phyloP scores from a whole-genome alignment of 92 coral and sea anemone genomes.

The Isaurus tuberculatus region DNA sequence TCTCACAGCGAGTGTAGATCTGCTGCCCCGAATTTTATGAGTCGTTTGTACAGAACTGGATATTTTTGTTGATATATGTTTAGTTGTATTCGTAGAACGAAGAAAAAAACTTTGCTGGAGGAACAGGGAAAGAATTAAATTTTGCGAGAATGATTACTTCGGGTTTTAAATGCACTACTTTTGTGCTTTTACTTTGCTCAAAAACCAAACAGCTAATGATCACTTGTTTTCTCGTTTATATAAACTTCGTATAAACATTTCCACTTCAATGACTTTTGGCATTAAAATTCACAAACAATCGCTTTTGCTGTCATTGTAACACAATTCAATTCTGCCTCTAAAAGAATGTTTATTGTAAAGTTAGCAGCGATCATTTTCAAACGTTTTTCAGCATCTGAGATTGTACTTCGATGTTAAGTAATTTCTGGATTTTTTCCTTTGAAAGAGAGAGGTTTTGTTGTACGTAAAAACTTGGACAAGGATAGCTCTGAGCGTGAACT shows the following conservation, averaged over 20 bases:
- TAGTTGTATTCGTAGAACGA: neutral
- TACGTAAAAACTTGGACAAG: neutral
- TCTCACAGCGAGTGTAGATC: neutral
- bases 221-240: neutral
- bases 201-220: slow-evolving; percentile 7
- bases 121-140: neutral
- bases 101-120: neutral
- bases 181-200: neutral
- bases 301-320: slow-evolving; percentile 22
- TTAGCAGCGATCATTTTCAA: neutral
- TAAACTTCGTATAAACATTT: slow-evolving; percentile 36
- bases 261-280: slow-evolving; percentile 34
- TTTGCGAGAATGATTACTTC: neutral
- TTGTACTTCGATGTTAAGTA: neutral
- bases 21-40: neutral
- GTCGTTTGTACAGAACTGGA: too few species aligned
- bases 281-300: slow-evolving; percentile 37
- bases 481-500: neutral
- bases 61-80: neutral
- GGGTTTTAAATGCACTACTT: neutral
- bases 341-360: slow-evolving; percentile 31
- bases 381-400: neutral
- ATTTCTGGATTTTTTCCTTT: neutral
- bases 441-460: neutral
- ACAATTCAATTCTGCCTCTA: slow-evolving; percentile 10